phyloP scores from a whole-genome alignment of 2,888 invertebrate species.

The Hymenopus coronatus region DNA sequence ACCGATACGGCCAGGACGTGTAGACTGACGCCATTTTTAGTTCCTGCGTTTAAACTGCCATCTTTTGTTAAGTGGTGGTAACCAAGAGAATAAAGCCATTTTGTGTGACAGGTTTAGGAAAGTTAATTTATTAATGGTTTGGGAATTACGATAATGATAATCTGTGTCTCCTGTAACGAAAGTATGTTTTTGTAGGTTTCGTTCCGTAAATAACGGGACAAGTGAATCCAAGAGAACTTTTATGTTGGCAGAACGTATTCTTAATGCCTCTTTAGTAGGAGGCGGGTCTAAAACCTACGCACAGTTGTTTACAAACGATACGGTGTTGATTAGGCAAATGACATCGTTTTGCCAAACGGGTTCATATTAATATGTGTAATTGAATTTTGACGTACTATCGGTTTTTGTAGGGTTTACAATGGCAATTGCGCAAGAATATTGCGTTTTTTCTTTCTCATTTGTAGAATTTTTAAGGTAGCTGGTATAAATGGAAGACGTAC shows the following conservation, averaged over 20 bases:
- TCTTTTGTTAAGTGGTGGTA: slow-evolving; percentile 21
- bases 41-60: slow-evolving; percentile 11
- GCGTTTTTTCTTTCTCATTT: no score
- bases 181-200: not conserved
- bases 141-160: not conserved
- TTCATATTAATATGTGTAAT: not conserved
- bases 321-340: slow-evolving; percentile 3
- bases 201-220: not conserved
- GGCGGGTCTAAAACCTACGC: slow-evolving; percentile 22
- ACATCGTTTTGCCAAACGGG: not conserved
- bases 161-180: not conserved
- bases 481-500: no score
- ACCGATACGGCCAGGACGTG: not conserved
- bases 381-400: not conserved
- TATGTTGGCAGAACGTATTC: slow-evolving; percentile 16
- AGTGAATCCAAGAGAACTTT: not conserved
- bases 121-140: slow-evolving; percentile 15
- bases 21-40: slow-evolving; percentile 9
- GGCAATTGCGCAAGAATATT: no score
- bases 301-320: slow-evolving; percentile 24
- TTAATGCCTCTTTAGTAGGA: slow-evolving; percentile 6
- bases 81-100: slow-evolving; percentile 24
- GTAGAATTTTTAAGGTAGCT: no score
- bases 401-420: not conserved
- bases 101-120: slow-evolving; percentile 24